phyloP scores from a whole-genome alignment of 2,888 invertebrate species.

The Apoda limacodes region DNA sequence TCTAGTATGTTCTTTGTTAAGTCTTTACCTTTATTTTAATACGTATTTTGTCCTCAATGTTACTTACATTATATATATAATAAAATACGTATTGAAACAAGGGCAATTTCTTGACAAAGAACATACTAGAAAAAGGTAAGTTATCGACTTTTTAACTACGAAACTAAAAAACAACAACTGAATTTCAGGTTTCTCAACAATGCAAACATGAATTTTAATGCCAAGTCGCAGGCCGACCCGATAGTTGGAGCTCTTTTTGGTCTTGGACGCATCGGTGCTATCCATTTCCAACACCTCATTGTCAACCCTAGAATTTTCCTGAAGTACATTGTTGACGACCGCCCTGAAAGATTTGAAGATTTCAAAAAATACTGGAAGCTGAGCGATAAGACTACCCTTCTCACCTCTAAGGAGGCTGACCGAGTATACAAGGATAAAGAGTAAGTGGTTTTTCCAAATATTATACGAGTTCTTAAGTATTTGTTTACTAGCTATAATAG shows the following conservation, averaged over 20 bases:
- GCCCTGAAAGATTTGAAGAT: conserved; percentile 35
- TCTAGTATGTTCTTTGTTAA: too few species aligned
- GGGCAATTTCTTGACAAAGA: too few species aligned
- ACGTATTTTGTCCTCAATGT: too few species aligned
- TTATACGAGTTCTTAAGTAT: too few species aligned
- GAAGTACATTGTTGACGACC: conserved; percentile 67
- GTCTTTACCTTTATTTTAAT: too few species aligned
- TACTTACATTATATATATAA: too few species aligned
- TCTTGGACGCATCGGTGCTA: conserved; percentile 69
- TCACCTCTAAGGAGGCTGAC: conserved; percentile 51
- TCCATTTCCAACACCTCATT: conserved; percentile 61
- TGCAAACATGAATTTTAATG: conserved; percentile 30
- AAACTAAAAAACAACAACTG: too few species aligned
- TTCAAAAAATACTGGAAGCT: conserved; percentile 60
- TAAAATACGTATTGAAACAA: too few species aligned
- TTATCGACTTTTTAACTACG: too few species aligned
- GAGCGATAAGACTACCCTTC: conserved; percentile 39
- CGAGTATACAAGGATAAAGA: conserved; percentile 59
- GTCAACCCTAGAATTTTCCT: conserved; percentile 53
- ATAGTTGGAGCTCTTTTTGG: conserved; percentile 66
- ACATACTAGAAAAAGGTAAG: too few species aligned
- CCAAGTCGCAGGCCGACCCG: conserved; percentile 24
- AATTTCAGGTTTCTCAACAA: conserved; percentile 51
- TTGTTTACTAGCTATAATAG: too few species aligned
- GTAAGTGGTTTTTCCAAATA: too few species aligned